phyloP scores from a whole-genome alignment of 2,113 vertebrate species.

The Chamaetylas fuelleborni region DNA sequence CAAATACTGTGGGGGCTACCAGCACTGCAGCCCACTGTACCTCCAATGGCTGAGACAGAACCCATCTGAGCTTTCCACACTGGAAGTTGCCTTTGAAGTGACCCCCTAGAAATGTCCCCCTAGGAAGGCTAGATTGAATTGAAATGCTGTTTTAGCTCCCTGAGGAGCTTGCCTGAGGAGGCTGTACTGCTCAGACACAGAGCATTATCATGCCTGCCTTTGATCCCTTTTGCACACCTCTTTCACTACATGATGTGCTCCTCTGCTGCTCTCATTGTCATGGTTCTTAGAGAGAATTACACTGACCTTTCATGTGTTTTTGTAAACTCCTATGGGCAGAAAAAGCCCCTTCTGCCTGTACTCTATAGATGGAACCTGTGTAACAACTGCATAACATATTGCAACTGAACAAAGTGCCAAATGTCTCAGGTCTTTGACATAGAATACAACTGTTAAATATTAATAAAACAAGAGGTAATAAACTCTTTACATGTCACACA shows the following conservation, averaged over 20 bases:
- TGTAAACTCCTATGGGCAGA: neutral
- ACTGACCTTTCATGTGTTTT: neutral
- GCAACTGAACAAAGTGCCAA: neutral
- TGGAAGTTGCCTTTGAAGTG: neutral
- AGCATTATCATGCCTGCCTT: neutral
- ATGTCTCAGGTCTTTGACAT: neutral
- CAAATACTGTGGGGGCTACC: neutral
- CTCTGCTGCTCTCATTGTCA: neutral
- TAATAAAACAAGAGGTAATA: neutral
- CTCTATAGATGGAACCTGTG: neutral
- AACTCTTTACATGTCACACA: neutral
- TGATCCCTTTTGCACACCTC: neutral
- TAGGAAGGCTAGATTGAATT: neutral
- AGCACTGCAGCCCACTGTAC: neutral
- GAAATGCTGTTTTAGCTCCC: neutral
- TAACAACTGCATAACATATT: neutral
- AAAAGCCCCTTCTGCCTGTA: neutral
- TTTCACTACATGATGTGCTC: neutral
- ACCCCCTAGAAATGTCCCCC: neutral
- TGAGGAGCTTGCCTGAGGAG: constrained; percentile 7
- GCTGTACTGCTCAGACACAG: neutral
- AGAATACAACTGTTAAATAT: neutral
- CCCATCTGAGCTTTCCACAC: neutral
- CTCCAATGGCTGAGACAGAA: neutral
- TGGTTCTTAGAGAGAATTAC: neutral